Evolutionary conservation across 2,888 invertebrate genomes (phyloP).

Genomic region (Philonicus albiceps): DNA sequence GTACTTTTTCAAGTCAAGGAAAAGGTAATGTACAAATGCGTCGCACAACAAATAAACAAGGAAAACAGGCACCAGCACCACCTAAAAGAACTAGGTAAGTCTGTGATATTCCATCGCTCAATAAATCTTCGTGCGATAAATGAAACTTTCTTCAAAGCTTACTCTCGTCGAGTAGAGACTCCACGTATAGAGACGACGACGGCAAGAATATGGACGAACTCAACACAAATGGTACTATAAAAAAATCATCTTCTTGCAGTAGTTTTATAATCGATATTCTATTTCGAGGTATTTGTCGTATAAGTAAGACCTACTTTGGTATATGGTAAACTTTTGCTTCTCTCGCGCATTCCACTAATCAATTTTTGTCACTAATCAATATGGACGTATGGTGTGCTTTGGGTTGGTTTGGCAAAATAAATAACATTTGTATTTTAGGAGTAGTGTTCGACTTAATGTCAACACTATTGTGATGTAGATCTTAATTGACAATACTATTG

Average conservation of each 20-base stretch:
- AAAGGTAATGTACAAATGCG: conserved; percentile 82
- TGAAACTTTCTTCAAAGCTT: conserved; percentile 53
- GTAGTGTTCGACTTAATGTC: background rate
- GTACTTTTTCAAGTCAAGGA: conserved; percentile 70
- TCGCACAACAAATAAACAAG: conserved; percentile 85
- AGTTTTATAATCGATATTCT: conserved; percentile 65
- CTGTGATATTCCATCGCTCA: background rate
- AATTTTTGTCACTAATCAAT: background rate
- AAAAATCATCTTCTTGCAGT: conserved; percentile 65
- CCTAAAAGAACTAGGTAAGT: conserved; percentile 90
- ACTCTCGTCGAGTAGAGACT: conserved; percentile 63
- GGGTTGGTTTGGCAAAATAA: background rate
- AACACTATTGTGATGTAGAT: background rate
- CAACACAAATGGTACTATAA: conserved; percentile 63
- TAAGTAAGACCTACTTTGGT: conserved; percentile 55
- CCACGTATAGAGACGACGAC: conserved; percentile 64
- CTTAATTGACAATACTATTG: background rate
- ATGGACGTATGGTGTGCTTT: background rate
- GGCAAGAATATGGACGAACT: conserved; percentile 61
- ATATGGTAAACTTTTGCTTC: conserved; percentile 1
- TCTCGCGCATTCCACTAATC: background rate
- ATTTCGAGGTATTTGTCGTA: conserved; percentile 65
- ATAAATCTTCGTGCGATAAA: background rate
- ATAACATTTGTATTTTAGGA: background rate
- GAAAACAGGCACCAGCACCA: conserved; percentile 94